Evolutionary conservation across 1,140 invertebrate genomes (phyloP).

Genomic region (Cydia pomonella): DNA sequence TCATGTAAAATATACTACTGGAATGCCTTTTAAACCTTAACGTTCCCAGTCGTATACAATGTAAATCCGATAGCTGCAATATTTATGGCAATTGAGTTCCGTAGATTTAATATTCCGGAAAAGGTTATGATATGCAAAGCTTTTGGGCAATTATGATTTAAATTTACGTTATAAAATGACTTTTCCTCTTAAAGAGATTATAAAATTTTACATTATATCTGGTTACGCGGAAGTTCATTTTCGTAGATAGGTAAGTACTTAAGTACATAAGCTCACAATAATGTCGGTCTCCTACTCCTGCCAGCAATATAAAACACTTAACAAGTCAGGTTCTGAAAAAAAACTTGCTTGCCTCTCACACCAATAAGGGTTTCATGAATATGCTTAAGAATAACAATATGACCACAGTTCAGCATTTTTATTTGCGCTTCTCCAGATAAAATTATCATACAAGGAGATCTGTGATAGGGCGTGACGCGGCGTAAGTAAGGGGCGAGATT

Average conservation of each 20-base stretch:
- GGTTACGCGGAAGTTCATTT: neutral
- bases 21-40: neutral
- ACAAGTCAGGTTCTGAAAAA: neutral
- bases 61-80: neutral
- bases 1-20: slow-evolving; percentile 1
- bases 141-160: neutral
- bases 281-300: no score
- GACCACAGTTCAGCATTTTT: slow-evolving; percentile 17
- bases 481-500: slow-evolving; percentile 52
- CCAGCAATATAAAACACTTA: no score
- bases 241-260: neutral
- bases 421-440: slow-evolving; percentile 37
- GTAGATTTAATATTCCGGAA: neutral
- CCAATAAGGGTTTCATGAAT: slow-evolving; percentile 2
- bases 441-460: slow-evolving; percentile 27
- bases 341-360: neutral
- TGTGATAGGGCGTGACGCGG: slow-evolving; percentile 39
- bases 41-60: neutral
- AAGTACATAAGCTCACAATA: no score
- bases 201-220: neutral
- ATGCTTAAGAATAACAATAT: neutral
- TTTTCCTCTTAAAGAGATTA: neutral
- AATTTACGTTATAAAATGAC: neutral
- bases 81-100: neutral
- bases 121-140: neutral